Conservation (phyloP, 2,888 invertebrate genomes). For the Lottia scabra region DNA sequence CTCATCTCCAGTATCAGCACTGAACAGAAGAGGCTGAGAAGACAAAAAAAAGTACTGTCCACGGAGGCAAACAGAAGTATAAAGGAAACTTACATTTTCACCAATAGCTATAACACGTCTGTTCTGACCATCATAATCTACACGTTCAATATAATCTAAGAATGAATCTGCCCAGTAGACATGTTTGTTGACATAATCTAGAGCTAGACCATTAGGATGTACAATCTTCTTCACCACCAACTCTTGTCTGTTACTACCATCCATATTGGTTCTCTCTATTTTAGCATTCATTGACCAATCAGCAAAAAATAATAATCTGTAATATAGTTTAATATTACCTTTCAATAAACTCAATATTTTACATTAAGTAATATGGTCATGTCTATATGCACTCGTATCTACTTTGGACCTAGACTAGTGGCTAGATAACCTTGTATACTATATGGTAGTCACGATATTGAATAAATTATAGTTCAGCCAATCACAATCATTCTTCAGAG, state of each 20-base stretch:
- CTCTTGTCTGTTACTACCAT: conserved; percentile 78
- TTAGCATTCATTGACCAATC: conserved; percentile 85
- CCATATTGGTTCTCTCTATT: conserved; percentile 87
- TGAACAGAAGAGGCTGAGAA: too few relatives aligned
- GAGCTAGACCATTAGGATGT: conserved; percentile 86
- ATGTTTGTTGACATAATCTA: conserved; percentile 79
- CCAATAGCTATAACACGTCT: conserved; percentile 34
- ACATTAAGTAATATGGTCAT: too few relatives aligned
- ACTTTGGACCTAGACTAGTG: too few relatives aligned
- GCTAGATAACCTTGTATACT: too few relatives aligned
- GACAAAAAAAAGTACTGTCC: too few relatives aligned
- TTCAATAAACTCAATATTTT: too few relatives aligned
- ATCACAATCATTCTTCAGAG: too few relatives aligned
- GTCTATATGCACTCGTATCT: too few relatives aligned
- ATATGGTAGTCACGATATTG: too few relatives aligned
- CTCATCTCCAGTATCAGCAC: too few relatives aligned
- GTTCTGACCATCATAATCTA: conserved; percentile 81
- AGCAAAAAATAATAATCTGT: conserved; percentile 87
- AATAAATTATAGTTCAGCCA: too few relatives aligned
- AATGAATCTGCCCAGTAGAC: conserved; percentile 89
- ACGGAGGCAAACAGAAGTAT: too few relatives aligned
- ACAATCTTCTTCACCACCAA: conserved; percentile 79
- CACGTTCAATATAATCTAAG: conserved; percentile 74
- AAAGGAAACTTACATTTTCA: conserved; percentile 27
- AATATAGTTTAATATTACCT: conserved; percentile 22